Evolutionary conservation across 2,113 vertebrate species (phyloP).

Genomic region (Tragelaphus buxtoni): DNA sequence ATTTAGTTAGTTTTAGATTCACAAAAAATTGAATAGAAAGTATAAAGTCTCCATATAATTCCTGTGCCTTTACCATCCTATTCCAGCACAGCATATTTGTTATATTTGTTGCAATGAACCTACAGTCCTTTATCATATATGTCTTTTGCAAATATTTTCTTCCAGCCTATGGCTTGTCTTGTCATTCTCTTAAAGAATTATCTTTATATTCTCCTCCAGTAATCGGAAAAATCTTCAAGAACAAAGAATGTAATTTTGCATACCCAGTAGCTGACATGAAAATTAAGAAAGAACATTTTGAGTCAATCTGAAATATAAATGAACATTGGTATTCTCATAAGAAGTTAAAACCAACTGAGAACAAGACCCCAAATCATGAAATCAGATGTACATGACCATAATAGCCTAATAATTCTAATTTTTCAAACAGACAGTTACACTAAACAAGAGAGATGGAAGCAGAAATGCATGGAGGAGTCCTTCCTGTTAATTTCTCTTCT

Average conservation of each 20-base stretch:
- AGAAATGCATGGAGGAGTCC: not conserved
- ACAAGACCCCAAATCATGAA: not conserved
- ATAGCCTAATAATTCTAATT: not conserved
- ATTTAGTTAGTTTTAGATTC: not conserved
- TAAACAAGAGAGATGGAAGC: not conserved
- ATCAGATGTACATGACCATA: not conserved
- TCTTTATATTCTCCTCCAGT: not conserved
- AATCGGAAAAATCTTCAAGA: not conserved
- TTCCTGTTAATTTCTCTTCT: not conserved
- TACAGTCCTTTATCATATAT: not conserved
- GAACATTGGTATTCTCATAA: not conserved
- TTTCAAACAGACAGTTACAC: not conserved
- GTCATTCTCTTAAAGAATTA: not conserved
- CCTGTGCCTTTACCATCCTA: not conserved
- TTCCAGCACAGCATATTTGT: not conserved
- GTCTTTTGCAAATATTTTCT: not conserved
- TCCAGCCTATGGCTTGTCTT: not conserved
- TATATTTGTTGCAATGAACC: not conserved
- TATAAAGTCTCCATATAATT: not conserved
- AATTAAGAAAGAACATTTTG: not conserved
- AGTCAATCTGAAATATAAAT: not conserved
- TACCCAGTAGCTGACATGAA: not conserved
- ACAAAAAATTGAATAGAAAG: not conserved
- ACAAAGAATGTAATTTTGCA: not conserved
- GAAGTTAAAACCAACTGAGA: not conserved